Base-by-base conservation (phyloP, 2,113 vertebrate genomes). In the Brachyhypopomus occidentalis region DNA sequence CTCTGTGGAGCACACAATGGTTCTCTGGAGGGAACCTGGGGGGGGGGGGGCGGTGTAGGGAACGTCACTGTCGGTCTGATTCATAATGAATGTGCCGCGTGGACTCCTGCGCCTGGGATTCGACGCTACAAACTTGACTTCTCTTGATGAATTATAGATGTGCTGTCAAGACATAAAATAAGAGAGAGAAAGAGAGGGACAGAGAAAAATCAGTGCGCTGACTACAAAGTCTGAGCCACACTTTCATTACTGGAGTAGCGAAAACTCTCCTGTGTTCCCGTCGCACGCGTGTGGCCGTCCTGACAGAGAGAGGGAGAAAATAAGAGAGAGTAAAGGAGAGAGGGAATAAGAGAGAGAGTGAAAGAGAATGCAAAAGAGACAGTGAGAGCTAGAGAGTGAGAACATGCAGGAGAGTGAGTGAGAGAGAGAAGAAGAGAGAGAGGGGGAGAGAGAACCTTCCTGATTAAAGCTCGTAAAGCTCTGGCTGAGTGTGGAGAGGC, bases 61-160 rank as follows among this genome's bases (percentile, higher is more conserved):
- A 81, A 88, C 70, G 74, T 84, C 84, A 88, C 74, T 38, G 34
- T 22, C 63, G 72, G 82, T 48, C 34, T 79, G 78, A 85, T 87
- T 41, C 75, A 81, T 86, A 84, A 87, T 83, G 62, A 81, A 85
- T 85, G 80, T 70, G 71, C 74, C 27, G 55, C 23, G 72, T 75
- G 45, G 82, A 78, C 55, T 77, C 75, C 80, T 76, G 70, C 48
- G 45, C 83, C 45, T 86, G 38, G 69, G 83, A 88, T 77, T 75
- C 63, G 74, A 72, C 72, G 81, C 79, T 77, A 86, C 77, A 84
- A 82, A 83, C 84, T 70, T 76, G 77, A 80, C 70, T 84, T 80
- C 74, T 86, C 74, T 85, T 84, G 72, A 87, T 89, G 84, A 89
- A 89, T 89, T 87, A 87, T 86, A 85, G 75, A 89, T 89, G 80